Base-by-base conservation (phyloP, 2,888 invertebrate genomes). In the Rotaria sp. region DNA sequence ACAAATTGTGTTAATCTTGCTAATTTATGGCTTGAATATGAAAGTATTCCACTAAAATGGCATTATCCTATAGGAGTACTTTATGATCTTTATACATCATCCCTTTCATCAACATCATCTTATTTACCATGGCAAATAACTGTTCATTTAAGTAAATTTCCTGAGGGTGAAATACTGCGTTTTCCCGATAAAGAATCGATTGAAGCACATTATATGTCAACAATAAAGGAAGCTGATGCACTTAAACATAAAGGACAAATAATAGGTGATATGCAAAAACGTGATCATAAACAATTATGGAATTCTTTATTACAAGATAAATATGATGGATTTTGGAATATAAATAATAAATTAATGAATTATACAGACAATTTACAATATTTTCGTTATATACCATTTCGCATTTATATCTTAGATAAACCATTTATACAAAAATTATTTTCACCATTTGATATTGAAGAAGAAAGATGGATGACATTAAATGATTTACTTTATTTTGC, bases 261-360 rank as follows among this genome's bases (percentile, higher is more conserved):
- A 8, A 91, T 92, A 57, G 91, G 90, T 84, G 88, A 89, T 50
- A 92, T 92, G 92, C 91, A 91, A 89, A 96, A 96, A 90, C 96
- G 96, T 90, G 98, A 99, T 89, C 97, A 98, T 90, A 96, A 95
- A 91, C 96, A 97, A 90, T 92, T 99, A 26, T 99, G 97, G 97
- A 93, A 94, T 84, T 97, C 97, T 50, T 92, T 99, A 88, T 94
- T 95, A 90, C 84, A 92, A 95, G 95, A 97, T 91, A 96, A 96
- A 92, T 99, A 98, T 92, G 98, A 99, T 91, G 97, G 97, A 91
- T 99, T 99, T 91, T 99, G 98, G 98, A 94, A 96, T 7, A 95
- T 98, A 24, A 99, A 99, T 91, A 93, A 96, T 88, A 94, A 96
- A 90, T 92, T 99, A 86, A 98, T 98, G 97, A 97, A 97, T 90